Base-by-base conservation (phyloP, 1,140 invertebrate species). In the Drosophila seguyi region DNA sequence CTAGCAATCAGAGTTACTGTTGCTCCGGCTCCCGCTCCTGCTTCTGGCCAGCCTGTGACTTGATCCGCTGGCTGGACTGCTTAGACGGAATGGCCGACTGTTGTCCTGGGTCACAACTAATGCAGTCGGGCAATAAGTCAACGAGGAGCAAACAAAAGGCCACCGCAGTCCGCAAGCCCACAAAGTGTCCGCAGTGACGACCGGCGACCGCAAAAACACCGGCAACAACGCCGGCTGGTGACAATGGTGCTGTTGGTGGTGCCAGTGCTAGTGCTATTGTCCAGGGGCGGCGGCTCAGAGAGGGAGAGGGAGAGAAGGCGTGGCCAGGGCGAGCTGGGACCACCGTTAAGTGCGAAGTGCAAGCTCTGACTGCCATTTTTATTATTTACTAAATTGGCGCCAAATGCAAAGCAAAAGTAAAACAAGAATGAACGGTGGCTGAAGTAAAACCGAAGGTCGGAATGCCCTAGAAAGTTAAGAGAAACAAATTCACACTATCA, bases 381-480 rank as follows among this genome's bases (percentile, higher is more conserved):
- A 86, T 86, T 86, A 86, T 86, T 86, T 86, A 86, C 75, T 88
- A 86, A 86, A 86, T 86, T 86, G 83, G 83, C 84, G 83, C 85
- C 83, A 86, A 86, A 86, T 86, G 83, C 84, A 87, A 87, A 86
- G 82, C 34, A 77, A 83, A 78, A 82, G 62, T 74, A 74, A 79
- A 65, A 75, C 45, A 69, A 77, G 63, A 75, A 57, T 5, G 18
- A 42, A 84, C 36, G 55, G 31, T 13, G 53, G 1, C 16, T 22
- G 20, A 13, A 36, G 7, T 1, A 39, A 14, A 41, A 14, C 27
- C 52, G 69, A 73, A 47, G 11, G 3, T 4, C 0, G 5, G 4
- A 58, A 41, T 73, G n/a, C 53, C 14, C 69, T 72, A 27, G 3
- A 7, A 47, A 42, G 3, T 18, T n/a, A 1, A 53, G 14, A 11